A percentile compares a stretch with the other conserved stretches of the same genome.
phyloP scores from a whole-genome alignment of 2,113 vertebrate species.

The Cichladusa arquata region DNA sequence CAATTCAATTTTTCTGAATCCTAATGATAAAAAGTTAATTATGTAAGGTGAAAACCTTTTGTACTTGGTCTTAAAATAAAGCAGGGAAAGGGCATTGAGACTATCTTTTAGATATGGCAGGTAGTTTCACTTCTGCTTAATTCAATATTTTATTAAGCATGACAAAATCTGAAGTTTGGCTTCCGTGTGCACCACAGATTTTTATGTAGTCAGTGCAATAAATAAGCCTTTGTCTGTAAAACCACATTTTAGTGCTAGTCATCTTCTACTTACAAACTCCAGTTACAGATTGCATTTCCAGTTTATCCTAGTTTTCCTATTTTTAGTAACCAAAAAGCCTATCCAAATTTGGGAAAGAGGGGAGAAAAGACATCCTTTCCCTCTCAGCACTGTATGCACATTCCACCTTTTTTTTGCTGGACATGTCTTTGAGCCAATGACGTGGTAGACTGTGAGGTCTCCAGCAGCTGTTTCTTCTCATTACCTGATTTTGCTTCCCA shows the following conservation, averaged over 20 bases:
- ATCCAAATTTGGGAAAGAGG: neutral
- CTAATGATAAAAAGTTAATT: slow-evolving; percentile 81
- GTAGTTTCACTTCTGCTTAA: slow-evolving; percentile 57
- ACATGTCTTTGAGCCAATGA: neutral
- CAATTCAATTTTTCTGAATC: slow-evolving; percentile 76
- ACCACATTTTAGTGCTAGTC: neutral
- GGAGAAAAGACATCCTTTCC: neutral
- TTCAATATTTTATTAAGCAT: slow-evolving; percentile 74
- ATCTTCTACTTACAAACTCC: slow-evolving; percentile 24
- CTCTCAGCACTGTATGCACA: neutral
- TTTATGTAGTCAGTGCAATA: slow-evolving; percentile 61
- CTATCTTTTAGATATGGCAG: slow-evolving; percentile 51
- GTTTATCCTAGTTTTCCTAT: slow-evolving; percentile 1
- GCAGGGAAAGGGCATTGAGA: slow-evolving; percentile 59
- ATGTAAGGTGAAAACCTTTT: slow-evolving; percentile 76
- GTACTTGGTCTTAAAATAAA: slow-evolving; percentile 70
- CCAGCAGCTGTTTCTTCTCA: slow-evolving; percentile 25
- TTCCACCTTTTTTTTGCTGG: neutral
- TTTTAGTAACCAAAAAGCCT: slow-evolving; percentile 31
- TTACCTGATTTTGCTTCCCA: slow-evolving; percentile 4
- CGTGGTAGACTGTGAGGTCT: neutral
- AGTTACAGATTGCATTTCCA: neutral
- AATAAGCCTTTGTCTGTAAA: slow-evolving; percentile 41
- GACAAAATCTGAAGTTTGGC: slow-evolving; percentile 62
- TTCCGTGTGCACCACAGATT: slow-evolving; percentile 55